Conservation (phyloP, 2,797 vertebrate genomes). For the Acestrorhynchus altus region DNA sequence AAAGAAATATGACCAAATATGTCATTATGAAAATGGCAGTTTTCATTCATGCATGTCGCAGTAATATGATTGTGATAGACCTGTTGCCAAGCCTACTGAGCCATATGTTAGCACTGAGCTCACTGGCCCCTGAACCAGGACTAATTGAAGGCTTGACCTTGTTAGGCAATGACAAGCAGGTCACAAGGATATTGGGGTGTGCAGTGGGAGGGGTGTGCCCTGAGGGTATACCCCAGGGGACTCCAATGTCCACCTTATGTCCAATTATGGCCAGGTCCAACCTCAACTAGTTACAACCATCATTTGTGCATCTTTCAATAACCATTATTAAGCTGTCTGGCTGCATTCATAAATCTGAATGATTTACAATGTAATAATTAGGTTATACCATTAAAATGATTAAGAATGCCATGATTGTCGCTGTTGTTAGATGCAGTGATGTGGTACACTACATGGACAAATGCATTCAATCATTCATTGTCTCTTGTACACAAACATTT, state of each 20-base stretch:
- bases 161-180: constrained; percentile 59
- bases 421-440: too few relatives aligned
- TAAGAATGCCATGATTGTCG: not conserved
- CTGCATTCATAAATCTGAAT: constrained; percentile 1
- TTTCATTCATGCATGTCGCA: not conserved
- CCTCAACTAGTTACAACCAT: constrained; percentile 53
- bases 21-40: not conserved
- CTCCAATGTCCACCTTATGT: constrained; percentile 57
- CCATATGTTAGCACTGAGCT: constrained; percentile 54
- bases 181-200: constrained; percentile 49
- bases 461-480: too few relatives aligned
- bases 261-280: constrained; percentile 57
- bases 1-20: not conserved
- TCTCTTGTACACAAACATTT: too few relatives aligned
- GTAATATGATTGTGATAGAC: constrained; percentile 36
- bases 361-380: not conserved
- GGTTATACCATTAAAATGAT: not conserved
- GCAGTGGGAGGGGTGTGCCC: constrained; percentile 51
- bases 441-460: too few relatives aligned
- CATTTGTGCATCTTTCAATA: constrained; percentile 50
- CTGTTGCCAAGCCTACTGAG: constrained; percentile 50
- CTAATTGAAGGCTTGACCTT: constrained; percentile 62
- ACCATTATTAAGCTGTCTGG: constrained; percentile 21
- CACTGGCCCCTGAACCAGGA: constrained; percentile 57
- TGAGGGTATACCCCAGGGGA: constrained; percentile 54